Evolutionary conservation across 2,888 invertebrate genomes (phyloP), one percentile per base, ranked within the genome.

Genomic region (Tetragonula carbonaria): DNA sequence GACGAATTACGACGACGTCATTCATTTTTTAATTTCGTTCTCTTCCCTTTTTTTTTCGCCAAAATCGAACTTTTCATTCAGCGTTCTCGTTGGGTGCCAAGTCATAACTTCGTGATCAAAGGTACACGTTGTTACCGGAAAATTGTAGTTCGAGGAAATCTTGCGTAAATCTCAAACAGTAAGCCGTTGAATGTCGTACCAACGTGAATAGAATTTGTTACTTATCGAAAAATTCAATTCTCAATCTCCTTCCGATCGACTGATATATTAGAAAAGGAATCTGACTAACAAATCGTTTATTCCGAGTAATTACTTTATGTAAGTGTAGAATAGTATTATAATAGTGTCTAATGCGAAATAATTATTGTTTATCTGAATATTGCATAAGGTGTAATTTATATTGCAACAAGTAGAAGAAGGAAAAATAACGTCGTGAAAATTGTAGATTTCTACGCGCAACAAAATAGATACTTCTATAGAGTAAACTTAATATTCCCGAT

Each of bases 61-160:
- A 2, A 18, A 38, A 73, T 55, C n/a, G 45, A n/a, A 28, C 28
- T 28, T 77, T 77, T 70, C 16, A 38, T 68, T 74, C 33, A 18
- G 4, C 50, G 18, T 18, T 23, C 55, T 38, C 38, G 21, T 45
- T 6, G 45, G 8, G 45, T 28, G 8, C 8, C 38, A 13, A 45
- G n/a, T n/a, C 23, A 5, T 3, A 57, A 59, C 57, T 59, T 28
- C 4, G 45, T 11, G n/a, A 71, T 5, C 33, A 21, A 23, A 57
- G 11, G 4, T 2, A 38, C 16, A 16, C n/a, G 45, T 18, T 57
- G 28, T 28, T 16, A 45, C 45, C 11, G 45, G n/a, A 13, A 38
- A 18, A 72, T 3, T 23, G 8, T 16, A 18, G 16, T 45, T 23
- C 1, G n/a, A 45, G 21, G 18, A 38, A 4, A 57, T 57, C n/a